A percentile compares a stretch with the other conserved stretches of the same genome.
phyloP scores from a whole-genome alignment of 2,888 invertebrate genomes.

The Polydrusus cervinus region DNA sequence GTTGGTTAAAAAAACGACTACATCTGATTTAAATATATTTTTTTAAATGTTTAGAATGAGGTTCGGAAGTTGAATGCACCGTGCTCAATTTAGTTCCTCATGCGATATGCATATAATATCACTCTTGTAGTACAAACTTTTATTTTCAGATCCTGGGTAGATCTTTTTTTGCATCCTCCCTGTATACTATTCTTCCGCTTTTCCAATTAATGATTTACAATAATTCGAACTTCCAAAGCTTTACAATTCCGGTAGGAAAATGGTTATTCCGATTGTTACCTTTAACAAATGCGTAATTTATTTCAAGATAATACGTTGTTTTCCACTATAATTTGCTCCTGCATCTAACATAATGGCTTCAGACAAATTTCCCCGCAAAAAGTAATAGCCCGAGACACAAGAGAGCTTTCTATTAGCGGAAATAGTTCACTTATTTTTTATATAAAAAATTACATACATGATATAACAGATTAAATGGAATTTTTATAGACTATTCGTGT shows the following conservation, averaged over 20 bases:
- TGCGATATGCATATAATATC: too few species aligned
- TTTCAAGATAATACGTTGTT: conserved; percentile 22
- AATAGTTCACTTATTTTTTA: background rate
- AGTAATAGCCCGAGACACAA: conserved; percentile 9
- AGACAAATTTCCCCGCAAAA: conserved; percentile 7
- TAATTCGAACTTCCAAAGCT: background rate
- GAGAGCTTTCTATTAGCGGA: background rate
- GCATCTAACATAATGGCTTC: conserved; percentile 6
- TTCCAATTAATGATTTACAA: too few species aligned
- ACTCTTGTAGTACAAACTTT: too few species aligned
- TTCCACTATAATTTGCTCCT: conserved; percentile 22
- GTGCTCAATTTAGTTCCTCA: too few species aligned
- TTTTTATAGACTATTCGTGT: background rate
- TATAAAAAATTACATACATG: conserved; percentile 4
- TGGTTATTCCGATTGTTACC: background rate
- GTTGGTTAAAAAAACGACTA: too few species aligned
- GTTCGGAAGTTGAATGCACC: too few species aligned
- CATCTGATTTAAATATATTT: too few species aligned
- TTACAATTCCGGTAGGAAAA: background rate
- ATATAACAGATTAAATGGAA: background rate
- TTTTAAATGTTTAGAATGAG: too few species aligned
- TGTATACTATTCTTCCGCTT: too few species aligned
- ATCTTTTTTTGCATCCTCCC: too few species aligned
- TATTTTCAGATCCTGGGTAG: too few species aligned
- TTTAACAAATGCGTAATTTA: conserved; percentile 11